These are phyloP conservation scores for Celastrina argiolus DNA, from an alignment of 2,888 invertebrate genomes.

Conservation along the genomic window DNA sequence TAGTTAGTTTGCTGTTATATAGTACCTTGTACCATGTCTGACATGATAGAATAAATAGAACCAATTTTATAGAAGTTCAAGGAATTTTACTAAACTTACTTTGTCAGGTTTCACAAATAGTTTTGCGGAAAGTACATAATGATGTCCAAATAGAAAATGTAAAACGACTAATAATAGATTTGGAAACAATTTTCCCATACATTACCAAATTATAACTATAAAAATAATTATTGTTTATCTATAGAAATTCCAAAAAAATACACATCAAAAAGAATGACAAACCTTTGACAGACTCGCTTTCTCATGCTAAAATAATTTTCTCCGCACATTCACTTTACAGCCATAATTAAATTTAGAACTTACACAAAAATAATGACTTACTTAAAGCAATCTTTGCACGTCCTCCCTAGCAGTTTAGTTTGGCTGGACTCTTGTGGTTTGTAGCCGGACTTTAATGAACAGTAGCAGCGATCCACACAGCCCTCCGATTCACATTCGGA, in stretches of 20 bases:
- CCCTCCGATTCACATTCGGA: constrained; percentile 94
- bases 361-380: constrained; percentile 49
- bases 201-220: no score
- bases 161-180: no score
- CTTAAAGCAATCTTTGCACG: constrained; percentile 71
- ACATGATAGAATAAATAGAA: no score
- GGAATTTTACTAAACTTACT: no score
- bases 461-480: constrained; percentile 92
- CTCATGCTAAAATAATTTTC: not conserved
- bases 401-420: constrained; percentile 52
- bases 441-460: constrained; percentile 82
- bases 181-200: no score
- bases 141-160: no score
- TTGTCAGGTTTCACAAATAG: no score
- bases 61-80: no score
- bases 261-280: no score
- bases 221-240: no score
- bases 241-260: no score
- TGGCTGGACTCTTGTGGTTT: constrained; percentile 68
- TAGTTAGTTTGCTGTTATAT: not conserved
- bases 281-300: not conserved
- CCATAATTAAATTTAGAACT: not conserved
- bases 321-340: not conserved
- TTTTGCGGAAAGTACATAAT: no score
- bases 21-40: not conserved